Evolutionary conservation across 1,140 invertebrate species (phyloP), one percentile per base, ranked within the genome.

Genomic region (Agraylea sexmaculata): DNA sequence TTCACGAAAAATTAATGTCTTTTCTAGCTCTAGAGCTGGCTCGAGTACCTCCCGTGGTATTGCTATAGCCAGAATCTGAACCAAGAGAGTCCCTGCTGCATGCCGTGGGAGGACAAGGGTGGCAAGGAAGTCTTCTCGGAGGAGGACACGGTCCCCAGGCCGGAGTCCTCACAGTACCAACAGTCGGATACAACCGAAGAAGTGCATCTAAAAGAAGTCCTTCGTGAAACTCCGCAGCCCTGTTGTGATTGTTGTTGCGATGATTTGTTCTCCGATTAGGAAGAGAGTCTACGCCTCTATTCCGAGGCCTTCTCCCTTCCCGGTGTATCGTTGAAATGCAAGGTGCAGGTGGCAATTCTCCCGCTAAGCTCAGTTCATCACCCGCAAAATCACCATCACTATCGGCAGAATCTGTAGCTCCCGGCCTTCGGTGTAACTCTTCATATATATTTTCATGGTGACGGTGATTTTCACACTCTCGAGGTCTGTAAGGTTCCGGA

Each of bases 121-220:
- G 62, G 60, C 12, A 60, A 57, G 60, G 60, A 55, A 62, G 7
- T 57, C 65, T 8, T 57, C 62, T 2, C 56, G 59, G 25, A 51
- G 57, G 16, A 47, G 54, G 33, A 59, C 57, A 22, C 53, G 57
- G 30, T 10, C 42, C 28, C 39, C 39, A 37, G 16, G 40, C 30
- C 27, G 37, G 31, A 23, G 39, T 7, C 53, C 63, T 27, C 23
- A 68, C 64, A 10, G 65, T 66, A 0, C 65, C 65, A 11, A 68
- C 65, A 53, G 67, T 64, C 3, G 74, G 74, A 53, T 75, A 76
- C 16, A 77, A 55, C 54, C 74, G 69, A 31, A 75, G 52, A 4
- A 77, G 47, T 1, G 70, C 68, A 52, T 72, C 68, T 16, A 73
- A 45, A 4, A 73, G 54, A 6, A 73, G 58, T 4, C 69, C 69